Evolutionary conservation across 2,888 invertebrate species (phyloP).

Genomic region (Epinotia nisella): DNA sequence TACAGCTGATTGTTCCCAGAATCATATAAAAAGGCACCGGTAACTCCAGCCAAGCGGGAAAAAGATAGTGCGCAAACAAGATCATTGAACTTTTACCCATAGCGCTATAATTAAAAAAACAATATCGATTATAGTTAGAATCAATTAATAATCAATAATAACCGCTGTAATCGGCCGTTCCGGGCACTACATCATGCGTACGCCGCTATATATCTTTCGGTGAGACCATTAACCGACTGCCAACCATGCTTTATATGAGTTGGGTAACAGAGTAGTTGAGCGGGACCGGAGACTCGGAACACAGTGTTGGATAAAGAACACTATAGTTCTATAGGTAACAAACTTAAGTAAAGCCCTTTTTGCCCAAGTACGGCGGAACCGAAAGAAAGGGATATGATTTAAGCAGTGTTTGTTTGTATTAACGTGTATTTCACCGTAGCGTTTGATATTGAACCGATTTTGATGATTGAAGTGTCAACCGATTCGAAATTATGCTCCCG

Average conservation of each 20-base stretch:
- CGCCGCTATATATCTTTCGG: conserved; percentile 32
- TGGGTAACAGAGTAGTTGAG: background rate
- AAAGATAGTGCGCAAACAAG: background rate
- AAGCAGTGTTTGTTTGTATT: too few relatives aligned
- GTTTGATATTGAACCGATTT: too few relatives aligned
- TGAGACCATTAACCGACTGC: conserved; percentile 31
- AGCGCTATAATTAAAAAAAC: conserved; percentile 2
- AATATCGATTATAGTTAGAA: conserved; percentile 7
- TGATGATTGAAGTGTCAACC: too few relatives aligned
- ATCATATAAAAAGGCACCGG: background rate
- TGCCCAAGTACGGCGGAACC: too few relatives aligned
- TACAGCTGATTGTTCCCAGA: background rate
- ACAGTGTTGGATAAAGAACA: background rate
- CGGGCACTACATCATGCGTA: conserved; percentile 26
- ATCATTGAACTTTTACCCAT: background rate
- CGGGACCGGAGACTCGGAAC: conserved; percentile 5
- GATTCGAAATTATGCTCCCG: too few relatives aligned
- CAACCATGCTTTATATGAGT: conserved; percentile 13
- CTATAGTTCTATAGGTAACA: too few relatives aligned
- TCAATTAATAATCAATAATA: conserved; percentile 34
- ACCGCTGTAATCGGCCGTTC: conserved; percentile 25
- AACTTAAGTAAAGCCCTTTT: too few relatives aligned
- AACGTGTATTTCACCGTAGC: too few relatives aligned
- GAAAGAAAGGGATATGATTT: too few relatives aligned
- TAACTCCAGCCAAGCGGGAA: background rate